phyloP scores from a whole-genome alignment of 2,797 vertebrate genomes.

The Tenualosa ilisha region DNA sequence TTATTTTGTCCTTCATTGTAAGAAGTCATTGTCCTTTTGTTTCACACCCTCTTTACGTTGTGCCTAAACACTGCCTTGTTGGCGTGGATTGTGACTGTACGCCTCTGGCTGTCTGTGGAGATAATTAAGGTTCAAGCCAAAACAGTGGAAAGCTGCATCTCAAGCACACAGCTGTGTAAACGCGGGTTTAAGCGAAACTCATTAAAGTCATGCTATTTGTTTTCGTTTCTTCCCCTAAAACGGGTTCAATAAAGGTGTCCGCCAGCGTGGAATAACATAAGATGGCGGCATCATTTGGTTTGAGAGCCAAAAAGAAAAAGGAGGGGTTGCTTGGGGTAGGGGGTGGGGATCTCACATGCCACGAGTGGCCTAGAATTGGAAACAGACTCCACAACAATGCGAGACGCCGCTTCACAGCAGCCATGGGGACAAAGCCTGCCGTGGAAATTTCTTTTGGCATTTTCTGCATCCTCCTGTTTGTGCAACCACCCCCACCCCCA shows the following conservation, averaged over 20 bases:
- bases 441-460: conserved; percentile 20
- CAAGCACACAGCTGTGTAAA: conserved; percentile 57
- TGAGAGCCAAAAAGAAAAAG: background rate
- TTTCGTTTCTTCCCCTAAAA: background rate
- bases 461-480: conserved; percentile 5
- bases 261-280: background rate
- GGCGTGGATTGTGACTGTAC: background rate
- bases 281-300: conserved; percentile 16
- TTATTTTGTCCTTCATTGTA: conserved; percentile 7
- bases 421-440: conserved; percentile 7
- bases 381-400: conserved; percentile 15
- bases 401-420: background rate
- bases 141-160: conserved; percentile 45
- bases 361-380: conserved; percentile 2
- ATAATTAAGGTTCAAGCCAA: conserved; percentile 52
- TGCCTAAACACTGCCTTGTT: background rate
- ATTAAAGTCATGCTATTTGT: background rate
- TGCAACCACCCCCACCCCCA: background rate
- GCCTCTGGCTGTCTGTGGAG: conserved; percentile 3
- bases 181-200: conserved; percentile 41
- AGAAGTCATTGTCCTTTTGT: conserved; percentile 5
- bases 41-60: background rate
- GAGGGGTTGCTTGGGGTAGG: background rate
- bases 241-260: conserved; percentile 2
- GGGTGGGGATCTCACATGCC: background rate